These are phyloP conservation scores for Actinia tenebrosa DNA, from an alignment of 64 coral and sea anemone genomes.

Conservation along the genomic window DNA sequence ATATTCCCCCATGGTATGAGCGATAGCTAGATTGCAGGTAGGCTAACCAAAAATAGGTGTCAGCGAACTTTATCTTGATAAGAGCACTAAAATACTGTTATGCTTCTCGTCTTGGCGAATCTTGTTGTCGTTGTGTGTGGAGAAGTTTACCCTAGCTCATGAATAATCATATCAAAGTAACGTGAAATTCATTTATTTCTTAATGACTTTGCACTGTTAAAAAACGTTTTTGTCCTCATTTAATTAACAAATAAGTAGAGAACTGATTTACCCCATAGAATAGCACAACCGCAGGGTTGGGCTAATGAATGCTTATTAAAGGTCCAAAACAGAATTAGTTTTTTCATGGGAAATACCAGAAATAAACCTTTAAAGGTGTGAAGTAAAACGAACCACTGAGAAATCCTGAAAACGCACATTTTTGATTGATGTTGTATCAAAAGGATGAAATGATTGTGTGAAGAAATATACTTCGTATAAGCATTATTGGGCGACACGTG, in stretches of 20 bases:
- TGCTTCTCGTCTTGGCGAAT: not conserved
- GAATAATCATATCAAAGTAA: not conserved
- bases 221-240: not conserved
- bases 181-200: not conserved
- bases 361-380: not conserved
- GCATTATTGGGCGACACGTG: constrained; percentile 12
- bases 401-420: not conserved
- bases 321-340: not conserved
- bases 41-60: not conserved
- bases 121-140: not conserved
- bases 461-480: not conserved
- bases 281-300: not conserved
- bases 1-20: not conserved
- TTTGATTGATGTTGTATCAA: not conserved
- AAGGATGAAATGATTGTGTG: not conserved
- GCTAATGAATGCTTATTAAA: not conserved
- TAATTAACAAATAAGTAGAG: constrained; percentile 2
- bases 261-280: not conserved
- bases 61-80: not conserved
- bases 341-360: not conserved
- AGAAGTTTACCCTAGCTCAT: not conserved
- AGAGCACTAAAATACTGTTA: not conserved
- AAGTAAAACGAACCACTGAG: not conserved
- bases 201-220: not conserved
- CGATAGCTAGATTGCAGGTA: not conserved